These are phyloP conservation scores for Palloptera scutellata DNA, from an alignment of 2,888 invertebrate genomes.

Conservation along the genomic window DNA sequence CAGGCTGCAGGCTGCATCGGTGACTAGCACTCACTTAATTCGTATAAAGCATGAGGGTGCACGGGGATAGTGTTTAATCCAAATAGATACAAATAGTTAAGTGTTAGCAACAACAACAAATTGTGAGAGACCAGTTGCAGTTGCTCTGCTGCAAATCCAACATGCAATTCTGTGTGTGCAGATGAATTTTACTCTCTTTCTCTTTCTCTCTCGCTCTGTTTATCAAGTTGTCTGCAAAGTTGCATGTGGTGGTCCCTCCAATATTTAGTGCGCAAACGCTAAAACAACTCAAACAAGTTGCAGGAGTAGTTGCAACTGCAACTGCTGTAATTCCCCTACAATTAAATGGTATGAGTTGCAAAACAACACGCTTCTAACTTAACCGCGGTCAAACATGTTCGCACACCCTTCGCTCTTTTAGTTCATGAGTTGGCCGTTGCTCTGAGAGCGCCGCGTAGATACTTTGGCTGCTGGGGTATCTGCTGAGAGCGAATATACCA, in stretches of 20 bases:
- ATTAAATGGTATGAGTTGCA: background rate
- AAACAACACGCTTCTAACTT: background rate
- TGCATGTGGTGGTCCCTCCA: background rate
- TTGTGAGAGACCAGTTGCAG: background rate
- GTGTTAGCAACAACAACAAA: slow-evolving; percentile 12
- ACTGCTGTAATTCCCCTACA: slow-evolving; percentile 12
- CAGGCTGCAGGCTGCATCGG: slow-evolving; percentile 1
- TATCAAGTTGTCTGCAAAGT: slow-evolving; percentile 12
- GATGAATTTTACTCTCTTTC: slow-evolving; percentile 1
- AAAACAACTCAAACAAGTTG: slow-evolving; percentile 36
- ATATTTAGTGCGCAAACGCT: slow-evolving; percentile 35
- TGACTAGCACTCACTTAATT: background rate
- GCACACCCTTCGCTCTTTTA: background rate
- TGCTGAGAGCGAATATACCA: too few species aligned
- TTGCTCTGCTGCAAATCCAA: slow-evolving; percentile 5
- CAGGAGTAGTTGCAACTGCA: slow-evolving; percentile 30
- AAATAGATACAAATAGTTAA: slow-evolving; percentile 25
- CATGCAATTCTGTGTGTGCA: slow-evolving; percentile 18
- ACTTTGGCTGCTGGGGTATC: background rate
- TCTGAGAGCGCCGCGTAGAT: background rate
- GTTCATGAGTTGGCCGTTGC: slow-evolving; percentile 7
- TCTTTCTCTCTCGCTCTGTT: background rate
- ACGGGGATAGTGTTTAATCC: slow-evolving; percentile 6
- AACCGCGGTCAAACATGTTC: background rate
- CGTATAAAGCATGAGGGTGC: too few species aligned